Percentiles rank a stretch among this genome's conserved stretches.
These are phyloP conservation scores for Pseudococcus viburni DNA, from an alignment of 2,888 invertebrate species.

Conservation along the genomic window DNA sequence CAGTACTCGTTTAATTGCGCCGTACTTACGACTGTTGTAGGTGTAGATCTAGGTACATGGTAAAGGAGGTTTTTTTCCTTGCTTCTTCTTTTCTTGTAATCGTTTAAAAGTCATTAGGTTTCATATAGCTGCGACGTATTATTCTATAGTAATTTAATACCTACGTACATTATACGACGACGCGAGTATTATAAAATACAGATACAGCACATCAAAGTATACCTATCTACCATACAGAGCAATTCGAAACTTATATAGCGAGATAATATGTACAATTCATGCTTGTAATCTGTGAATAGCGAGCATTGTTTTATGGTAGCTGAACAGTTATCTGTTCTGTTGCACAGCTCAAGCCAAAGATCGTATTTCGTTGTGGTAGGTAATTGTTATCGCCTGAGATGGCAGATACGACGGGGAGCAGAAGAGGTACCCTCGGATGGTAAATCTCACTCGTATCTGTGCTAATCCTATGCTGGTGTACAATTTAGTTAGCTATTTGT, in stretches of 20 bases:
- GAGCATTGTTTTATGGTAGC: neutral
- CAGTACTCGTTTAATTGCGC: neutral
- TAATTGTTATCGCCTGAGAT: neutral
- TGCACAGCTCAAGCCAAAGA: constrained; percentile 9
- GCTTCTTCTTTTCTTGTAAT: neutral
- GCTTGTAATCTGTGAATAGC: constrained; percentile 30
- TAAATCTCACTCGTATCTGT: neutral
- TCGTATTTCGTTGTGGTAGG: constrained; percentile 30
- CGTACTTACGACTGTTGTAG: neutral
- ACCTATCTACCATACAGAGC: neutral
- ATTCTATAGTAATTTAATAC: constrained; percentile 14
- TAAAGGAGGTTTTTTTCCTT: neutral
- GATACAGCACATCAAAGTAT: neutral
- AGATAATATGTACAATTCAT: constrained; percentile 10
- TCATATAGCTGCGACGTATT: neutral
- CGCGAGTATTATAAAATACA: neutral
- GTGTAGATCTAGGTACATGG: neutral
- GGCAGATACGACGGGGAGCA: neutral
- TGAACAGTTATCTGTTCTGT: neutral
- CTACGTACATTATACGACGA: neutral
- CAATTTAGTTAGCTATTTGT: neutral
- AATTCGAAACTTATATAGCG: constrained; percentile 5
- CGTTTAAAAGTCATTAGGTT: constrained; percentile 47
- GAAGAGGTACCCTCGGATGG: neutral
- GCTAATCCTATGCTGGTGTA: neutral